Evolutionary conservation across 1,140 invertebrate genomes (phyloP).

Genomic region (Drosophila novamexicana): DNA sequence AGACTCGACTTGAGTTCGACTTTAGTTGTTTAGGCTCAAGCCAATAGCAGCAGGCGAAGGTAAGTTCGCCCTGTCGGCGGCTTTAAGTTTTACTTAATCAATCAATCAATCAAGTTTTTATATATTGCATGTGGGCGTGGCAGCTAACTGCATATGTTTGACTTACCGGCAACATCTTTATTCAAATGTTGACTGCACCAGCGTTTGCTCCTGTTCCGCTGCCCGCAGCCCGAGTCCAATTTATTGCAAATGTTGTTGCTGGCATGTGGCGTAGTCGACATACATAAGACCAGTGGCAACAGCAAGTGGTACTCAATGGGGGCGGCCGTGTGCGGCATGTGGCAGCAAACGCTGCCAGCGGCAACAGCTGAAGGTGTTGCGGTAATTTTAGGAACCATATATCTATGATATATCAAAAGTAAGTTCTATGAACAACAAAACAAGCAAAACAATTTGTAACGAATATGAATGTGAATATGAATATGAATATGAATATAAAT

Average conservation of each 20-base stretch:
- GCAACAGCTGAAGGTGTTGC: conserved; percentile 85
- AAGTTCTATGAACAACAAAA: conserved; percentile 95
- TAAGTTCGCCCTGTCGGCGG: conserved; percentile 71
- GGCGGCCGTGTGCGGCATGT: neutral
- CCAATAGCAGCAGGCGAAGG: conserved; percentile 60
- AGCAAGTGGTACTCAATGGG: neutral
- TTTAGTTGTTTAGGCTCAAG: conserved; percentile 59
- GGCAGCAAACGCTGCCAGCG: conserved; percentile 14
- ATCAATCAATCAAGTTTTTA: conserved; percentile 56
- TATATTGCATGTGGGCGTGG: conserved; percentile 61
- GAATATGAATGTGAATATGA: conserved; percentile 38
- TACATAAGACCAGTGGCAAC: neutral
- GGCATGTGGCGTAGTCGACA: conserved; percentile 2
- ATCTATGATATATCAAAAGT: conserved; percentile 97
- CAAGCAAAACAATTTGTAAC: conserved; percentile 63
- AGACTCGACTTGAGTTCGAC: conserved; percentile 40
- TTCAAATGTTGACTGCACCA: conserved; percentile 65
- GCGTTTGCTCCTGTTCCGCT: conserved; percentile 20
- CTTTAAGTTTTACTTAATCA: conserved; percentile 69
- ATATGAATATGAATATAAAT: conserved; percentile 42
- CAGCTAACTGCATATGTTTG: conserved; percentile 58
- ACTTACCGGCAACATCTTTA: conserved; percentile 79
- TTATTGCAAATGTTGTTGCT: conserved; percentile 15
- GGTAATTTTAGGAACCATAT: conserved; percentile 95
- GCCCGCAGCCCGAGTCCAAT: conserved; percentile 27